These are phyloP conservation scores for Odontophorus gujanensis DNA, from an alignment of 2,113 vertebrate species.

Conservation along the genomic window DNA sequence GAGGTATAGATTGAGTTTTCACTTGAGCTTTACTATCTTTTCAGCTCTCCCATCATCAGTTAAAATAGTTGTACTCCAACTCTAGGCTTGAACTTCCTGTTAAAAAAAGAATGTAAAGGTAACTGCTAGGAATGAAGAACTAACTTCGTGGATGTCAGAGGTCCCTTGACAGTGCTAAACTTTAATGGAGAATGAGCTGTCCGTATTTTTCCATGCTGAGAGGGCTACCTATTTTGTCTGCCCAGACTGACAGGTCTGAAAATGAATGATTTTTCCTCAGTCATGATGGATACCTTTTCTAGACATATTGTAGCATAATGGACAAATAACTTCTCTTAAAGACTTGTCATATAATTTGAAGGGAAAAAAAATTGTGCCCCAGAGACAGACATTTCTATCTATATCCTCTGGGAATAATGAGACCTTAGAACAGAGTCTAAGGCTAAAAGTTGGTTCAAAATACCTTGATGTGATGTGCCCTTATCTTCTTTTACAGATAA, in stretches of 20 bases:
- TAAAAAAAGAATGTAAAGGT: not conserved
- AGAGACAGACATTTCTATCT: slow-evolving; percentile 69
- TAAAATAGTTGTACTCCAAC: not conserved
- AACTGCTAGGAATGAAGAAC: slow-evolving; percentile 14
- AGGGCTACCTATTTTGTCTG: slow-evolving; percentile 25
- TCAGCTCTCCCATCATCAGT: not conserved
- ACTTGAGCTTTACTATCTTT: not conserved
- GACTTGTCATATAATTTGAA: slow-evolving; percentile 67
- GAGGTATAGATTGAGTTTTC: not conserved
- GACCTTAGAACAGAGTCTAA: slow-evolving; percentile 56
- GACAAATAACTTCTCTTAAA: slow-evolving; percentile 69
- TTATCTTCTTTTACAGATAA: slow-evolving; percentile 71
- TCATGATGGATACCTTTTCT: slow-evolving; percentile 56
- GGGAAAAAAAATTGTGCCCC: slow-evolving; percentile 20
- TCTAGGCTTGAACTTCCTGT: not conserved
- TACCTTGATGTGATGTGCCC: slow-evolving; percentile 48
- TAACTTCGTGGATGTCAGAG: slow-evolving; percentile 10
- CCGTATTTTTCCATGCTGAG: slow-evolving; percentile 18
- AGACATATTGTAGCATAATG: slow-evolving; percentile 61
- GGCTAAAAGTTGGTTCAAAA: slow-evolving; percentile 58
- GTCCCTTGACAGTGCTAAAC: not conserved
- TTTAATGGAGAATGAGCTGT: slow-evolving; percentile 36
- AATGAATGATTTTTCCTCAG: slow-evolving; percentile 68
- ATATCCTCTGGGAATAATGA: slow-evolving; percentile 62
- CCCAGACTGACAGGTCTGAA: slow-evolving; percentile 59